Base-by-base conservation (phyloP, 1,140 invertebrate genomes). In the Galleria mellonella region DNA sequence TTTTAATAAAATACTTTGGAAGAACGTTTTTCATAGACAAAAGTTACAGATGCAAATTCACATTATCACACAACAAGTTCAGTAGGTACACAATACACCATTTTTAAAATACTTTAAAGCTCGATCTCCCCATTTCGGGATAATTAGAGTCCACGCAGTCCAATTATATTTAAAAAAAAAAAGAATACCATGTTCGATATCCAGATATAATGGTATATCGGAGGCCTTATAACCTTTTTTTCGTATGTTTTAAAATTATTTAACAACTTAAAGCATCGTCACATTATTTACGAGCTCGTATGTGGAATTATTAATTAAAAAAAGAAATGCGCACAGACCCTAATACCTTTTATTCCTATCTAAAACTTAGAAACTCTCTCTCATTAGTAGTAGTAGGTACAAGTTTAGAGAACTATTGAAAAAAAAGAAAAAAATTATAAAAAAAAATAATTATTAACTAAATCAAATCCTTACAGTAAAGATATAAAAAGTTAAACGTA, bases 301-400 rank as follows among this genome's bases (percentile, higher is more conserved):
- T 3, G 2, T 23, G 17, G 17, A 3, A 23, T 23, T 3, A 23
- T 23, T 23, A 38, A 17, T 38, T 23, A 15, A 10, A 28, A 27
- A 11, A 5, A 17, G 17, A 43, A 33, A 17, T 10, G 17, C 13
- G 23, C 42, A 44, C 42, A 44, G 36, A 44, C 32, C 32, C 33
- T 44, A 27, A 36, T 12, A 29, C 23, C 32, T 44, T 33, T 33
- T 3, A 12, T 44, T 44, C 42, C 42, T 44, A 44, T 35, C 42
- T 44, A 44, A 32, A 43, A 35, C 32, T 44, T 44, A 35, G 42
- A 44, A 29, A 44, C 42, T 36, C 29, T 41, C 42, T 36, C 40
- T 43, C 15, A 13, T 13, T 35, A 37, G 32, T 30, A 29, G 13
- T 35, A 37, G 32, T 30, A 29, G 13, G 12, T 12, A 44, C 15